These are phyloP conservation scores for Lasioglossum villosulum DNA, from an alignment of 2,888 invertebrate species.

Conservation along the genomic window DNA sequence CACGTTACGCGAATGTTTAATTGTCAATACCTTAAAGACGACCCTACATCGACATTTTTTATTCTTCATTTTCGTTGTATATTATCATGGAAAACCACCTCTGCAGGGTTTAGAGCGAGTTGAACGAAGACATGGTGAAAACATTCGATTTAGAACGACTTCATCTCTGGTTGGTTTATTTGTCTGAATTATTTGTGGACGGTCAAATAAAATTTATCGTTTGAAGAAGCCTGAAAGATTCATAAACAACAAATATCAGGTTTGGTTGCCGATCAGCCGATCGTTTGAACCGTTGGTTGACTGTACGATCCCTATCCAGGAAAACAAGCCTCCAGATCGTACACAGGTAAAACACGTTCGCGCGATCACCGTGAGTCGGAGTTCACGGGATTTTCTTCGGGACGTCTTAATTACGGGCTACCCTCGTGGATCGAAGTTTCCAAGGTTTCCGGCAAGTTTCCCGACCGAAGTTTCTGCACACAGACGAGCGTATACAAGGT, in stretches of 20 bases:
- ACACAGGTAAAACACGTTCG: slow-evolving; percentile 41
- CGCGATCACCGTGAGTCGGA: slow-evolving; percentile 49
- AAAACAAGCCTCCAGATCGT: slow-evolving; percentile 14
- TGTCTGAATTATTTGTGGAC: background rate
- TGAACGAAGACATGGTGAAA: too few species aligned
- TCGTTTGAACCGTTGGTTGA: background rate
- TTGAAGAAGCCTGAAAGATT: background rate
- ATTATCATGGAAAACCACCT: too few species aligned
- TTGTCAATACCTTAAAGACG: too few species aligned
- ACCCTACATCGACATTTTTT: too few species aligned
- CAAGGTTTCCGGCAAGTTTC: slow-evolving; percentile 67
- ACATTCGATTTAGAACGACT: too few species aligned
- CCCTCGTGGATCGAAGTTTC: slow-evolving; percentile 64
- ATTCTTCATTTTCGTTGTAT: too few species aligned
- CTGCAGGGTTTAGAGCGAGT: background rate
- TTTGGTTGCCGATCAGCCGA: background rate
- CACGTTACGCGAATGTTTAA: too few species aligned
- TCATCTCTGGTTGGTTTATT: background rate
- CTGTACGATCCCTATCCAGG: slow-evolving; percentile 5
- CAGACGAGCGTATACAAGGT: slow-evolving; percentile 56
- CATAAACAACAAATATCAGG: background rate
- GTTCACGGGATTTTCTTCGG: slow-evolving; percentile 58
- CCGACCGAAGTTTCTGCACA: slow-evolving; percentile 63
- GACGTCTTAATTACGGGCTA: slow-evolving; percentile 66
- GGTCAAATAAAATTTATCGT: background rate